Base-by-base conservation (phyloP, 2,797 vertebrate genomes). In the Pitangus sulphuratus region DNA sequence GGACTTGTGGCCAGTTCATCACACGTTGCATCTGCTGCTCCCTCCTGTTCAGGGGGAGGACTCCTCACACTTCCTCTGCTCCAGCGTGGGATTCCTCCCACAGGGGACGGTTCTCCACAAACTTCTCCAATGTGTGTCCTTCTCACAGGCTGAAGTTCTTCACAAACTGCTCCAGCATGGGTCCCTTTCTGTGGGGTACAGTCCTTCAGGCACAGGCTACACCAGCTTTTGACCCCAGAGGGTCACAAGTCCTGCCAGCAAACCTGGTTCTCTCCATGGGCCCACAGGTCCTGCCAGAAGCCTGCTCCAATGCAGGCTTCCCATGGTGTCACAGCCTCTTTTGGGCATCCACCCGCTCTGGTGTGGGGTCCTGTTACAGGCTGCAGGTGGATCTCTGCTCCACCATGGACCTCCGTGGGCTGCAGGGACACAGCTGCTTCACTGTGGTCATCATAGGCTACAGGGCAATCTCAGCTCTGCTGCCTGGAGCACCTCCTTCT, bases 21-120 rank as follows among this genome's bases (percentile, higher is more conserved):
- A 11, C 33, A 12, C 0, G 0, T 33, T 13, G 8, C 31, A 8
- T 62, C 42, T 70, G 37, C 16, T 1, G 1, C 16, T 57, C 24
- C 57, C 39, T 64, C 39, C 64, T 58, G 21, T 9, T 64, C 70
- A 62, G 11, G 16, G 22, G 13, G 6, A 37, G 22, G 19, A 24
- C 10, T 61, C 45, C 76, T 66, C n/a, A n/a, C 9, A 33, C 14
- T 44, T 62, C 79, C 37, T 77, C 72, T 71, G 24, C 44, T 40
- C 50, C 30, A 64, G 1, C 30, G 15, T 8, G 15, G 37, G 13
- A 20, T 37, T 11, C 16, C 24, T 83, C 44, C 37, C 20, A 22
- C 5, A 5, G 17, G 7, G 25, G 2, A 40, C n/a, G 26, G 9
- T 45, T 45, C 25, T 45, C 30, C n/a, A 17, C 16, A 33, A 44